phyloP scores from a whole-genome alignment of 2,113 vertebrate genomes.

The Labeo rohita region DNA sequence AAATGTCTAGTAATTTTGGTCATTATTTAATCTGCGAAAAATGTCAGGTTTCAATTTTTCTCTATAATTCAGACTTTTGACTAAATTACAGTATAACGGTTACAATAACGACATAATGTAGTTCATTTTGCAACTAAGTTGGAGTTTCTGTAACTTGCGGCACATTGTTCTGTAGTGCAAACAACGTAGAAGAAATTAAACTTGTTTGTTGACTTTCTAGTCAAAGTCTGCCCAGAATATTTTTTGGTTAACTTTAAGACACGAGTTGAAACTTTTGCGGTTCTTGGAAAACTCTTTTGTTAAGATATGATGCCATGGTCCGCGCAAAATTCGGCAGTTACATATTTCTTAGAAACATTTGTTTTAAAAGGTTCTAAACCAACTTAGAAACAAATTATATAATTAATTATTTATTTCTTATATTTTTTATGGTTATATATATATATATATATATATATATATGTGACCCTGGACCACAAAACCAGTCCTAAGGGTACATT shows the following conservation, averaged over 20 bases:
- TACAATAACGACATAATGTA: background rate
- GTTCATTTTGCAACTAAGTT: background rate
- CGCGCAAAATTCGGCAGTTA: background rate
- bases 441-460: no score
- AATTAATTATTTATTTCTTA: no score
- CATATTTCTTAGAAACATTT: background rate
- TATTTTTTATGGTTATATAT: background rate
- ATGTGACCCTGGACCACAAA: no score
- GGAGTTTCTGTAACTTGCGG: background rate
- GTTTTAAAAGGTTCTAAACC: background rate
- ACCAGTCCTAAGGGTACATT: no score
- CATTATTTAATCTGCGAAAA: background rate
- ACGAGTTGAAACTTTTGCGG: background rate
- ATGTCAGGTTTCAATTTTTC: background rate
- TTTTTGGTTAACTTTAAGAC: background rate
- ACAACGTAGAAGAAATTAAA: background rate
- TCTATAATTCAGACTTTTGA: background rate
- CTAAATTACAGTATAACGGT: background rate
- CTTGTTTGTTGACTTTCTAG: background rate
- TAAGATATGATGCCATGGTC: no score
- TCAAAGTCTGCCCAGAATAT: background rate
- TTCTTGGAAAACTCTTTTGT: background rate
- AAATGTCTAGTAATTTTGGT: background rate
- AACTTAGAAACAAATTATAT: background rate
- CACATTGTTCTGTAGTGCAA: background rate